These are phyloP conservation scores for Equus quagga DNA, from an alignment of 2,113 vertebrate species.

Conservation along the genomic window DNA sequence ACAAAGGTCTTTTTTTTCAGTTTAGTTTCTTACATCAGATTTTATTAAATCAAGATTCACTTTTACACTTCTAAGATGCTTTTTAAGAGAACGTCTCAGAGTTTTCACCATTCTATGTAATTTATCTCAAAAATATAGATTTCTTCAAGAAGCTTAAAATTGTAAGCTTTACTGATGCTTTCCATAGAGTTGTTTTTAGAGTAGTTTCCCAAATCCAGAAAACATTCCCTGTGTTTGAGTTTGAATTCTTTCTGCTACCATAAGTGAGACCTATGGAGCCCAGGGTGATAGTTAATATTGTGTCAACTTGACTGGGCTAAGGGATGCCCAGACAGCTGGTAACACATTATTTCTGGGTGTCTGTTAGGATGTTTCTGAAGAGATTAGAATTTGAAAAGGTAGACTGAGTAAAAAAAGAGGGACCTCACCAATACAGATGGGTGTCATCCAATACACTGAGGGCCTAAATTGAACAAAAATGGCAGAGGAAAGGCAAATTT, in stretches of 20 bases:
- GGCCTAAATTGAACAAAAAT: not conserved
- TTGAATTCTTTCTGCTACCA: not conserved
- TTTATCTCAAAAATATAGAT: constrained; percentile 37
- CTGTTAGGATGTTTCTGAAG: not conserved
- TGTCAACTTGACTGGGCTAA: not conserved
- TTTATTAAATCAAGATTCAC: constrained; percentile 34
- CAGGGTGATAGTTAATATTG: not conserved
- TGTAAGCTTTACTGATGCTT: not conserved
- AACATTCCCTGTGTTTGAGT: not conserved
- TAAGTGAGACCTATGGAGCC: not conserved
- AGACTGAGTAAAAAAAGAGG: not conserved
- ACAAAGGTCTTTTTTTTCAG: not conserved
- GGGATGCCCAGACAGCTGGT: not conserved
- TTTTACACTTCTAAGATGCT: not conserved
- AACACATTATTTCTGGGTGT: not conserved
- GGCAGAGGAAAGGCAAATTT: not conserved
- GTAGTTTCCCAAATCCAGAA: not conserved
- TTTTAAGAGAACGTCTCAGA: not conserved
- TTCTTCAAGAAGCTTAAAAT: not conserved
- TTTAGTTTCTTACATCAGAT: not conserved
- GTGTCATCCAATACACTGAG: not conserved
- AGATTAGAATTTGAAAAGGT: not conserved
- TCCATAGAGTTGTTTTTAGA: not conserved
- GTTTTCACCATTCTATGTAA: not conserved
- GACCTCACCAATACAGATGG: not conserved